phyloP scores from a whole-genome alignment of 2,888 invertebrate genomes.

The Crossocerus cetratus region DNA sequence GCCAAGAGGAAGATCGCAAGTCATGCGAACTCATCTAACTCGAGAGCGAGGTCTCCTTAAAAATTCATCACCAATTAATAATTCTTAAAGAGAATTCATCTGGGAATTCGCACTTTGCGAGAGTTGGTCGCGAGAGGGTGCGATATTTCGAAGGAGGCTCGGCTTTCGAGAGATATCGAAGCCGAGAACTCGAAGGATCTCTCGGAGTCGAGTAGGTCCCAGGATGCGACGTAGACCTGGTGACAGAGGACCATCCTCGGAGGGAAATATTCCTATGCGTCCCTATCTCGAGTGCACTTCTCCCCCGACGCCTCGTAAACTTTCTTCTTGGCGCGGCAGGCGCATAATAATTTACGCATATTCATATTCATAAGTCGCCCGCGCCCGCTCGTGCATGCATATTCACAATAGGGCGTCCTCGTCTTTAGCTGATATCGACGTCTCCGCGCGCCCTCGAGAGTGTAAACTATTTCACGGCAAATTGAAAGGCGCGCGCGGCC shows the following conservation, averaged over 20 bases:
- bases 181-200: no score
- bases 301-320: conserved; percentile 16
- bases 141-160: conserved; percentile 7
- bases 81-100: no score
- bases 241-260: not conserved
- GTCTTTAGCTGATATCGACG: conserved; percentile 22
- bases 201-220: conserved; percentile 4
- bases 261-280: conserved; percentile 3
- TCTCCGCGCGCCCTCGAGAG: conserved; percentile 27
- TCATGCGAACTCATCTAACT: no score
- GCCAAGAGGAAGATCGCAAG: no score
- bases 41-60: no score
- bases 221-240: not conserved
- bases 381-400: conserved; percentile 59
- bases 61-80: no score
- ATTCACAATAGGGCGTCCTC: conserved; percentile 54
- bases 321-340: conserved; percentile 33
- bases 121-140: not conserved
- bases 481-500: conserved; percentile 47
- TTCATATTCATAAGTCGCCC: conserved; percentile 60
- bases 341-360: conserved; percentile 56
- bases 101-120: not conserved
- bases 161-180: not conserved
- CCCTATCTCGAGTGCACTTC: not conserved
- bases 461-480: conserved; percentile 55